A percentile compares a stretch with the other conserved stretches of the same genome.
These are phyloP conservation scores for Tethea ocularis DNA, from an alignment of 2,888 invertebrate genomes.

Conservation along the genomic window DNA sequence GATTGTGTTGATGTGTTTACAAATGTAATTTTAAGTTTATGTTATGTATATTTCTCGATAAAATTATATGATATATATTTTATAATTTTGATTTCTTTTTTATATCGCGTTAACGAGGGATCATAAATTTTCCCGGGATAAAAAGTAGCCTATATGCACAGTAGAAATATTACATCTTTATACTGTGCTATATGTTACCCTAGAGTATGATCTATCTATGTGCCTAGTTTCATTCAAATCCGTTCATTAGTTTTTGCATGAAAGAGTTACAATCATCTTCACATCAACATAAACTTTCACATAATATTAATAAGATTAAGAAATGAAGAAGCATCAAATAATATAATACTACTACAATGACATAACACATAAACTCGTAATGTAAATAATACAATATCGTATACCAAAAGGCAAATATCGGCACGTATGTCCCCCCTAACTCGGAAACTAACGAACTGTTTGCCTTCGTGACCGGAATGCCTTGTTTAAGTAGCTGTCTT, in stretches of 20 bases:
- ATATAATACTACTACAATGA: neutral
- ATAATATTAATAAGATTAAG: too few relatives aligned
- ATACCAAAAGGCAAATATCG: constrained; percentile 1
- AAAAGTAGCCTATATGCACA: too few relatives aligned
- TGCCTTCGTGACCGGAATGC: neutral
- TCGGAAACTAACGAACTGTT: constrained; percentile 11
- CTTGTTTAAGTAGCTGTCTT: neutral
- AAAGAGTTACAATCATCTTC: too few relatives aligned
- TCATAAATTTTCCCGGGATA: too few relatives aligned
- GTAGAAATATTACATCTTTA: too few relatives aligned
- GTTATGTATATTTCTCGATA: neutral
- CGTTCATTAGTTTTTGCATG: too few relatives aligned
- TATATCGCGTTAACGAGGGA: too few relatives aligned
- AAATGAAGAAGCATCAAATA: neutral
- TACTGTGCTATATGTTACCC: too few relatives aligned
- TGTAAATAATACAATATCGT: neutral
- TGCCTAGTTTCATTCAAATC: too few relatives aligned
- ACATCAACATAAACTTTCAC: too few relatives aligned
- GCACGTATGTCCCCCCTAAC: neutral
- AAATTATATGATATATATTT: neutral
- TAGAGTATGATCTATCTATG: too few relatives aligned
- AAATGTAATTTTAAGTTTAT: neutral
- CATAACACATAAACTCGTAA: neutral
- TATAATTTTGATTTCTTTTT: neutral
- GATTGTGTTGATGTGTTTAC: neutral